These are phyloP conservation scores for Venusia cambrica DNA, from an alignment of 2,888 invertebrate species.

Conservation along the genomic window DNA sequence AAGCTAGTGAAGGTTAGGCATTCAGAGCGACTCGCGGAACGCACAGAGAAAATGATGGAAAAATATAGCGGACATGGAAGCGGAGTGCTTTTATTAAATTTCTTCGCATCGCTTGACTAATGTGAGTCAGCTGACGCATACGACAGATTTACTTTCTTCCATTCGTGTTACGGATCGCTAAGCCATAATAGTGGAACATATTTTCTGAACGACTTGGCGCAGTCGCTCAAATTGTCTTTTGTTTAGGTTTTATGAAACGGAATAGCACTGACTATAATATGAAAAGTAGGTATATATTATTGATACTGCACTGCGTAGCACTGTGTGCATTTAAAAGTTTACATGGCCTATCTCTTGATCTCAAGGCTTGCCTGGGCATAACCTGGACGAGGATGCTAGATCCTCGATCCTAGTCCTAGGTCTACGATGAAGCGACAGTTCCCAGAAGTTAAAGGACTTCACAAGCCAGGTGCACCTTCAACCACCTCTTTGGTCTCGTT, in stretches of 20 bases:
- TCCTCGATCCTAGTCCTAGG: too few species aligned
- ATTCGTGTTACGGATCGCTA: conserved; percentile 49
- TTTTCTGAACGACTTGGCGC: conserved; percentile 23
- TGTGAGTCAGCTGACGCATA: conserved; percentile 72
- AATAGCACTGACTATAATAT: background rate
- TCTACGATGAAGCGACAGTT: too few species aligned
- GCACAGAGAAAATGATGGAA: conserved; percentile 34
- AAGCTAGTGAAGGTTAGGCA: too few species aligned
- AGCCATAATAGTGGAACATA: conserved; percentile 33
- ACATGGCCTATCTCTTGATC: too few species aligned
- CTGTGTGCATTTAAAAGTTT: too few species aligned
- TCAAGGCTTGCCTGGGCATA: too few species aligned
- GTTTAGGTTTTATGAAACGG: conserved; percentile 1
- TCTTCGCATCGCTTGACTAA: conserved; percentile 75
- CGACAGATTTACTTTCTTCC: conserved; percentile 60
- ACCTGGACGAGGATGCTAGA: too few species aligned
- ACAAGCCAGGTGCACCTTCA: too few species aligned
- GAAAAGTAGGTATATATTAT: background rate
- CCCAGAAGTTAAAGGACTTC: too few species aligned
- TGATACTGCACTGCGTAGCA: too few species aligned
- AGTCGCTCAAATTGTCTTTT: conserved; percentile 14
- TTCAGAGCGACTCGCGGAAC: conserved; percentile 3
- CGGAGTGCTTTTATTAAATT: conserved; percentile 76
- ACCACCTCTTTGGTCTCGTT: too few species aligned
- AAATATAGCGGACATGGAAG: conserved; percentile 41